These are phyloP conservation scores for Oenanthe melanoleuca DNA, from an alignment of 2,113 vertebrate genomes.

Conservation along the genomic window DNA sequence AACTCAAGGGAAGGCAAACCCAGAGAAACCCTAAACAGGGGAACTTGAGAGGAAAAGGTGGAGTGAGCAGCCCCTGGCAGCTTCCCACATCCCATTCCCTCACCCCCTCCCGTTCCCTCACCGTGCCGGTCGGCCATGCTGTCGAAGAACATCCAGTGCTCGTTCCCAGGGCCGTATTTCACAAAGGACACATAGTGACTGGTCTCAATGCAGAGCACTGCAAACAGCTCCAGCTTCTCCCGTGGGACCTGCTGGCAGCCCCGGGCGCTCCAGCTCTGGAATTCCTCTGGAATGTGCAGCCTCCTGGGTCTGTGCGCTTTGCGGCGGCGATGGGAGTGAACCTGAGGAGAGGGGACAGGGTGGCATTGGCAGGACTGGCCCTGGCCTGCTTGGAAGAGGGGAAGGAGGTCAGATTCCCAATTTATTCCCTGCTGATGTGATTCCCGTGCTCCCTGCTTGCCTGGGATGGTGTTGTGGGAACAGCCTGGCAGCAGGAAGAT, in stretches of 20 bases:
- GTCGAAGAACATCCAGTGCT: slow-evolving; percentile 92
- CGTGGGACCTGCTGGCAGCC: slow-evolving; percentile 45
- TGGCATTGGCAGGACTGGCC: background rate
- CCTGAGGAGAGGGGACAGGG: slow-evolving; percentile 57
- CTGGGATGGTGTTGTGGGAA: background rate
- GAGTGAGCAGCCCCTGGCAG: background rate
- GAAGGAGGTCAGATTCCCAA: background rate
- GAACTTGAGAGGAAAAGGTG: background rate
- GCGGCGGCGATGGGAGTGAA: slow-evolving; percentile 79
- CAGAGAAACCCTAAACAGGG: background rate
- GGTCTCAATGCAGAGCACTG: slow-evolving; percentile 90
- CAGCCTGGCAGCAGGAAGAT: background rate
- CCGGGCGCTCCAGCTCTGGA: background rate
- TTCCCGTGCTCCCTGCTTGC: fast-evolving
- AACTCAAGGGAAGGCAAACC: background rate
- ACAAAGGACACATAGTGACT: slow-evolving; percentile 92
- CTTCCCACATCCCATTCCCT: background rate
- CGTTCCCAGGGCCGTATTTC: slow-evolving; percentile 76
- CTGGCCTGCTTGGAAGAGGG: too few species aligned
- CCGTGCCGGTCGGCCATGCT: slow-evolving; percentile 91
- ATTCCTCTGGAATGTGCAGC: slow-evolving; percentile 74
- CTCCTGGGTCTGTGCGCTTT: slow-evolving; percentile 30
- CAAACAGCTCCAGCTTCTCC: slow-evolving; percentile 87
- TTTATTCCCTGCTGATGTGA: background rate
- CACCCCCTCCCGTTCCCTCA: background rate